Base-by-base conservation (phyloP, 2,113 vertebrate species). In the Monopterus albus region DNA sequence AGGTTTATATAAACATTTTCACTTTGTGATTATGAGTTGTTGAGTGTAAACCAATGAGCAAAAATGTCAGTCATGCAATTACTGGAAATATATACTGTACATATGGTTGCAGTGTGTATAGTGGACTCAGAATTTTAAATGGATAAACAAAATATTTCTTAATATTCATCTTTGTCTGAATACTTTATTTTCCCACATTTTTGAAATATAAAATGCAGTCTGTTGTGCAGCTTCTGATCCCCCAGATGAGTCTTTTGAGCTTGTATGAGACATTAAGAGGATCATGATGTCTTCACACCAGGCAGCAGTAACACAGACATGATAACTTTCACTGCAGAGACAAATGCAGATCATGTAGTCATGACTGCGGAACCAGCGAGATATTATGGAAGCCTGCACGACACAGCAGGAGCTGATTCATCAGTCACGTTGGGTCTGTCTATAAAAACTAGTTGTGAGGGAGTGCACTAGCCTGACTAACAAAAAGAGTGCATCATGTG, bases 381-480 rank as follows among this genome's bases (percentile, higher is more conserved):
- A 75, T 39, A 7, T 36, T 4, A 26, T 11, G 56, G 57, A 15
- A 26, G 29, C 13, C 31, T 31, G 57, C 4, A 3, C 36, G 3
- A 29, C 53, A 14, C 66, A 56, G 40, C 36, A 15, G 60, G 49
- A 26, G 63, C 55, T 69, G 69, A 72, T 50, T 82, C 62, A 66
- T 72, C 79, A 62, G 53, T 61, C 79, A 38, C 36, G 33, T 46
- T 20, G 35, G 59, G 45, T 85, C 75, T 75, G 39, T 43, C 38
- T 57, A 63, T 36, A 43, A 64, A 55, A 74, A 56, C 18, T 23
- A 55, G 52, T 68, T 26, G 20, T 6, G 31, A 55, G 49, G 49
- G 49, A 76, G 61, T 61, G 40, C 56, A 74, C 81, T 33, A 58
- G 50, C 33, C 43, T 46, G 63, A 79, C 59, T 25, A 56, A 59